Percentiles rank a stretch among this genome's conserved stretches.
phyloP scores from a whole-genome alignment of 2,797 vertebrate species.

The Sarcoramphus papa region DNA sequence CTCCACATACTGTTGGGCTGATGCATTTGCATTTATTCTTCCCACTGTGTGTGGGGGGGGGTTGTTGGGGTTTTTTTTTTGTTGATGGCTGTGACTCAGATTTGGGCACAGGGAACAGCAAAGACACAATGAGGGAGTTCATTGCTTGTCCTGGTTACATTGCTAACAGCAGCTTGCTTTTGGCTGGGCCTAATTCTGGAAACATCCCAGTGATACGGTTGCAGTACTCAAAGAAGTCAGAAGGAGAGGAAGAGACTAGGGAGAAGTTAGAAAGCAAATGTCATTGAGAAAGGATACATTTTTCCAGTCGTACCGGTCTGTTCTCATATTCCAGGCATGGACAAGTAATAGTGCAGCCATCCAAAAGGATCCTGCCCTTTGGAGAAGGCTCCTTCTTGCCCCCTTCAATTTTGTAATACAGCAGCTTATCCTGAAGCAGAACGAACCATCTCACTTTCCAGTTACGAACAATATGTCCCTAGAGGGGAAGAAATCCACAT shows the following conservation, averaged over 20 bases:
- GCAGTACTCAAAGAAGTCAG: neutral
- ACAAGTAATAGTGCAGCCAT: conserved; percentile 84
- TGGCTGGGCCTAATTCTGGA: neutral
- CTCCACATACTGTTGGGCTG: neutral
- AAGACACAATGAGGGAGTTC: neutral
- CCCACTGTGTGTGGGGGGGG: no score
- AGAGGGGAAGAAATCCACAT: neutral
- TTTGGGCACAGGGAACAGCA: neutral
- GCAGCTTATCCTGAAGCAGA: conserved; percentile 83
- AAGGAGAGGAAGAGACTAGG: neutral
- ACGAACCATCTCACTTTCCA: conserved; percentile 96
- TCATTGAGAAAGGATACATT: neutral
- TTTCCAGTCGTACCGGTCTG: conserved; percentile 81
- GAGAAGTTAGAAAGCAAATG: neutral
- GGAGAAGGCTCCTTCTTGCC: conserved; percentile 83
- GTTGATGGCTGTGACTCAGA: neutral
- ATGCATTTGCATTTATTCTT: neutral
- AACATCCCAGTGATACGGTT: neutral
- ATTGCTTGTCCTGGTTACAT: neutral
- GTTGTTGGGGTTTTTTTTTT: neutral
- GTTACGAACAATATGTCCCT: conserved; percentile 93
- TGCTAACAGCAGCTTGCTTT: neutral
- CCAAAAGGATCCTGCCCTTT: conserved; percentile 83
- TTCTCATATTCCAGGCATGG: conserved; percentile 90
- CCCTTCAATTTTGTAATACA: conserved; percentile 90